Evolutionary conservation across 1,140 invertebrate species (phyloP), one percentile per base, ranked within the genome.

Genomic region (Bombus sylvicola): DNA sequence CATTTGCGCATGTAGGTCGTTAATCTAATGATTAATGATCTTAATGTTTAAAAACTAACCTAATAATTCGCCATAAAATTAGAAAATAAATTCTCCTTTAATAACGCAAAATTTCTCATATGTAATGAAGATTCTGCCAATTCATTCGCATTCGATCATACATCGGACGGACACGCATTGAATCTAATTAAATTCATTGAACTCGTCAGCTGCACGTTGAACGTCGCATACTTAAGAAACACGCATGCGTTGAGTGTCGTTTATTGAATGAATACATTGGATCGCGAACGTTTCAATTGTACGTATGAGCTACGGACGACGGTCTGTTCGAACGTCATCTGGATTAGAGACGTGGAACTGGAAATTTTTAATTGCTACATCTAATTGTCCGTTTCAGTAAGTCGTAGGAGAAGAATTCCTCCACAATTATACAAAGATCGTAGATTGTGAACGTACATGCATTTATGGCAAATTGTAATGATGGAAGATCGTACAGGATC

Each of bases 181-280:
- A 71, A 71, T 37, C 69, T 39, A 73, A 73, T 73, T 41, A 41
- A 72, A 41, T 72, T 73, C 71, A 43, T 73, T 28, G 39, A 73
- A 41, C 39, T 41, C 13, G 13, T 73, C 71, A 15, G 13, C 6
- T 28, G 10, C 6, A 25, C 13, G 22, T n/a, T 6, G 41, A 73
- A 73, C 28, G 28, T n/a, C 28, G 39, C 37, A 43, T 41, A 73
- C n/a, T 41, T 73, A 73, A 73, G 39, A 18, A 41, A 43, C 71
- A 39, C 37, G 37, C 37, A 6, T 34, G 10, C 69, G 15, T 31
- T 15, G 69, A 72, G 25, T 28, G 25, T 4, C 25, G 18, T 37
- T 73, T 28, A 73, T 73, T n/a, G 69, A 71, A 28, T 25, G 34
- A 41, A 39, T 28, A 39, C 25, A n/a, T n/a, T 22, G 37, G 12